phyloP scores from a whole-genome alignment of 2,797 vertebrate species.

The Pipistrellus pipistrellus region DNA sequence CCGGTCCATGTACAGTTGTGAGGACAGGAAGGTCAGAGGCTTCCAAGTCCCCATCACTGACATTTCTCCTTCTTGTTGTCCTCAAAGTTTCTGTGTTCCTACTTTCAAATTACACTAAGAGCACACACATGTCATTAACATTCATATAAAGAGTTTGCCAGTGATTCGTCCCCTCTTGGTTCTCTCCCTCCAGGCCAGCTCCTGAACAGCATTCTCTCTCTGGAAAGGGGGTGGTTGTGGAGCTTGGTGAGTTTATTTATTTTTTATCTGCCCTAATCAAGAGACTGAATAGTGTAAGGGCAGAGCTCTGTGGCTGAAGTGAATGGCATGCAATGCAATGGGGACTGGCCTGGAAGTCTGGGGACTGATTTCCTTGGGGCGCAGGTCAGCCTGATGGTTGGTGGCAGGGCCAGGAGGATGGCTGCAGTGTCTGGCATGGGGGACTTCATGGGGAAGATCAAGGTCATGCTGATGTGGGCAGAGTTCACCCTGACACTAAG shows the following conservation, averaged over 20 bases:
- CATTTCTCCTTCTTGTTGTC: background rate
- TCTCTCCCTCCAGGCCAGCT: background rate
- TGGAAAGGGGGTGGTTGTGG: background rate
- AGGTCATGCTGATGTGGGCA: background rate
- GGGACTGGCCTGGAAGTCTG: background rate
- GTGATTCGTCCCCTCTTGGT: background rate
- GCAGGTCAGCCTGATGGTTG: background rate
- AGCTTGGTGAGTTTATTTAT: background rate
- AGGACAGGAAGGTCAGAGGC: background rate
- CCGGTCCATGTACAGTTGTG: background rate
- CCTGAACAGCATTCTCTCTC: background rate
- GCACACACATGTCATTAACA: constrained; percentile 1
- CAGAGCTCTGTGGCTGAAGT: background rate
- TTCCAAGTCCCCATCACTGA: background rate
- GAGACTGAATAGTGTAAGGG: background rate
- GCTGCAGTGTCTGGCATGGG: background rate
- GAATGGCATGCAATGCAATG: background rate
- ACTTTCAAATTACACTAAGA: constrained; percentile 10
- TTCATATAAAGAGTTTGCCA: constrained; percentile 1
- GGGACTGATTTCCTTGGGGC: background rate
- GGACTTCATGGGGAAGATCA: background rate
- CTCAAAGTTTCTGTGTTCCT: constrained; percentile 24
- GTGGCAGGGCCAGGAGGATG: fast-evolving
- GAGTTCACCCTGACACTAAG: background rate
- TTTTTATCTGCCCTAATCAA: constrained; percentile 11